These are phyloP conservation scores for Eugnorisma glareosa DNA, from an alignment of 2,888 invertebrate genomes.

Conservation along the genomic window DNA sequence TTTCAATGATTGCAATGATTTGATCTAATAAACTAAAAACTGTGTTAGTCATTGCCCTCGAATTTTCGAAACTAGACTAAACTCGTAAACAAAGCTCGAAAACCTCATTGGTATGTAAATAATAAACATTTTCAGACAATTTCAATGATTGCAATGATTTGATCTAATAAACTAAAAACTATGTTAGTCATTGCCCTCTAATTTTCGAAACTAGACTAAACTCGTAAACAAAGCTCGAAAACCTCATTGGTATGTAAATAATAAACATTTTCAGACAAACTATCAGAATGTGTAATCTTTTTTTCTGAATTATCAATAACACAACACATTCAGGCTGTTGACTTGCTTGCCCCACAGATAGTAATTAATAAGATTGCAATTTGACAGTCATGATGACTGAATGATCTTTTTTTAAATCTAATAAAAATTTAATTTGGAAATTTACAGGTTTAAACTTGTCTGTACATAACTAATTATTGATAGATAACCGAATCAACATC, in stretches of 20 bases:
- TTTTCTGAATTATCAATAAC: background rate
- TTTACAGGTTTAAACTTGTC: background rate
- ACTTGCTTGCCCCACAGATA: background rate
- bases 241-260: background rate
- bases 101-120: background rate
- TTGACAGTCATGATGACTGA: constrained; percentile 13
- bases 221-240: background rate
- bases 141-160: too few species aligned
- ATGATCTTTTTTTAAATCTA: background rate
- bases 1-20: too few species aligned
- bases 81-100: background rate
- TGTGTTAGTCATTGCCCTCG: constrained; percentile 5
- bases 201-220: constrained; percentile 8
- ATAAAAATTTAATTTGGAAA: background rate
- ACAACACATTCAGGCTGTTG: background rate
- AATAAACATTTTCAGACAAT: constrained; percentile 12
- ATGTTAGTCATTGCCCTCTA: constrained; percentile 3
- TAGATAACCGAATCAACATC: background rate
- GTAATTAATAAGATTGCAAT: background rate
- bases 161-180: background rate
- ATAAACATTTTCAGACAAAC: constrained; percentile 6
- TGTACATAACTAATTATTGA: background rate
- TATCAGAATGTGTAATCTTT: background rate
- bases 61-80: constrained; percentile 6
- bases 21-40: background rate